Base-by-base conservation (phyloP, 2,113 vertebrate genomes). In the Mionectes macconnelli region DNA sequence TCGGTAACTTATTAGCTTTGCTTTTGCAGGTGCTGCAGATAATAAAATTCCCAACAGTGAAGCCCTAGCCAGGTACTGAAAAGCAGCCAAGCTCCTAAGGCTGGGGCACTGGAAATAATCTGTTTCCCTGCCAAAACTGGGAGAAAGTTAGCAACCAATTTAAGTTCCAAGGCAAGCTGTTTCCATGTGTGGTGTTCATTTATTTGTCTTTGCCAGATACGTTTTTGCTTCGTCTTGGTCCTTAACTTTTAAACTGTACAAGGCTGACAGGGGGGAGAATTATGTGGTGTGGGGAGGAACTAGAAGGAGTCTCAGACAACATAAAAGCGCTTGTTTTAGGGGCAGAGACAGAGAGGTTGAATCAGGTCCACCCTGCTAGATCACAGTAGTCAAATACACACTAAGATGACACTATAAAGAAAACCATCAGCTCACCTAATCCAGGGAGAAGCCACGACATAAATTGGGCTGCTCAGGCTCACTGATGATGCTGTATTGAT, bases 61-160 rank as follows among this genome's bases (percentile, higher is more conserved):
- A 95, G 45, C 30, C 70, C 67, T 45, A 44, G 39, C 55, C 87
- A 59, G 53, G 76, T 37, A 66, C 5, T 93, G 91, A 93, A 87
- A 85, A 83, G 59, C 70, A 90, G 63, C 84, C 93, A 91, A 73
- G 27, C 16, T 93, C n/a, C 67, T 82, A 24, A 83, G 57, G 39
- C 66, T 85, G 81, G n/a, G 70, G 23, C 42, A 42, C 63, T 77
- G 67, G 31, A 94, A 94, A 96, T 79, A 69, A 93, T 87, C 63
- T 40, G 25, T 89, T 94, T 87, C 62, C 57, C 89, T 95, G 82
- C 40, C 84, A 94, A 91, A 90, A 53, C 31, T 45, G 60, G 40
- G 73, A 72, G 37, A 89, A 94, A 94, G 89, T 84, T 84, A 96
- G 82, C 78, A 93, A 77, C 59, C 59, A 87, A 94, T 93, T 89